Evolutionary conservation across 2,113 vertebrate genomes (phyloP).

Genomic region (Crocuta crocuta): DNA sequence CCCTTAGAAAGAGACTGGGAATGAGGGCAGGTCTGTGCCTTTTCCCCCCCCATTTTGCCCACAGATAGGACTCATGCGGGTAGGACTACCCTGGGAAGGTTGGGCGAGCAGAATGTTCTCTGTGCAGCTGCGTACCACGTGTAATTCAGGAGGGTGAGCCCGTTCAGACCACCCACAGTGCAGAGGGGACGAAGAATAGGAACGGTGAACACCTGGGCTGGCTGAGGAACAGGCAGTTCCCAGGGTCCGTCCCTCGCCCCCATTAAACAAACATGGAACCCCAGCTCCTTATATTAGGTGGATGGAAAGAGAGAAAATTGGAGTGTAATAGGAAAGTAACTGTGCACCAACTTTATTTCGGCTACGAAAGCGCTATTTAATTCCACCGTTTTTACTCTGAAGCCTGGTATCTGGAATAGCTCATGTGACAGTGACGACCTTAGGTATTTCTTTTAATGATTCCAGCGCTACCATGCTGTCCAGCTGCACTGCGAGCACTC

Average conservation of each 20-base stretch:
- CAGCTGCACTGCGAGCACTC: slow-evolving; percentile 83
- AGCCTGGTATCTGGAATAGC: slow-evolving; percentile 84
- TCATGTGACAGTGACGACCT: slow-evolving; percentile 82
- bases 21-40: not conserved
- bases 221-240: not conserved
- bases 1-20: not conserved
- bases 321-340: slow-evolving; percentile 84
- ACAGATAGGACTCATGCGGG: not conserved
- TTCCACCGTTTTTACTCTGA: slow-evolving; percentile 83
- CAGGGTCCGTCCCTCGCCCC: not conserved
- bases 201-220: slow-evolving; percentile 48
- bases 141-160: not conserved
- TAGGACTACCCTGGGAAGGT: not conserved
- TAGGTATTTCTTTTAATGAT: slow-evolving; percentile 89
- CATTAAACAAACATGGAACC: slow-evolving; percentile 62
- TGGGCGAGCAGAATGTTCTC: not conserved
- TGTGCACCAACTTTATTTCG: slow-evolving; percentile 82
- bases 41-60: not conserved
- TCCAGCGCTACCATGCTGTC: slow-evolving; percentile 83
- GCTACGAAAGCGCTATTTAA: slow-evolving; percentile 83
- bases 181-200: not conserved
- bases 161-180: slow-evolving; percentile 47
- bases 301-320: slow-evolving; percentile 81
- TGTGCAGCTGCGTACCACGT: not conserved
- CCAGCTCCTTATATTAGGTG: slow-evolving; percentile 76